These are phyloP conservation scores for Junonia oenone DNA, from an alignment of 2,888 invertebrate genomes.

Conservation along the genomic window DNA sequence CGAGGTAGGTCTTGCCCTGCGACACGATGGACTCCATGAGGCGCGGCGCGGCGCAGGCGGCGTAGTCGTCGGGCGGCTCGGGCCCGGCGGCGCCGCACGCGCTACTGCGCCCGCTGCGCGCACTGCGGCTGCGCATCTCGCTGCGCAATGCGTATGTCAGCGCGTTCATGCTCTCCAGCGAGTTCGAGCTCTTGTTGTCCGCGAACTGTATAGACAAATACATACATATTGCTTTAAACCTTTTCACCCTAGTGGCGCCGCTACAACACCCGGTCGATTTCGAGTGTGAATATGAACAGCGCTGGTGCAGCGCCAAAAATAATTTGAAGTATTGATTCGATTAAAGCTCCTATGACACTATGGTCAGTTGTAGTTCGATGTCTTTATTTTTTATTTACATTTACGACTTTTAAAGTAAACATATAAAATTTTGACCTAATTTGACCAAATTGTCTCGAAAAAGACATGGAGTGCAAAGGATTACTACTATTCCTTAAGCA, in stretches of 20 bases:
- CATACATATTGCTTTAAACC: too few relatives aligned
- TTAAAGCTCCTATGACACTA: too few relatives aligned
- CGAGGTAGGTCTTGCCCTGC: conserved; percentile 66
- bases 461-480: neutral
- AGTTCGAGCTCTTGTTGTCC: conserved; percentile 57
- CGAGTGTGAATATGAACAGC: too few relatives aligned
- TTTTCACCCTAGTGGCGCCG: too few relatives aligned
- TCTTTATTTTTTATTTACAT: too few relatives aligned
- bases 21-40: conserved; percentile 70
- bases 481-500: neutral
- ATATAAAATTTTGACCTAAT: too few relatives aligned
- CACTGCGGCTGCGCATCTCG: conserved; percentile 31
- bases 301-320: too few relatives aligned
- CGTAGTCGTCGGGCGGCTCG: conserved; percentile 38
- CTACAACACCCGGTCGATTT: too few relatives aligned
- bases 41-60: conserved; percentile 45
- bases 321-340: too few relatives aligned
- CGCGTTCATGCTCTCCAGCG: conserved; percentile 53
- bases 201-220: conserved; percentile 45
- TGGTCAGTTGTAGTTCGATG: too few relatives aligned
- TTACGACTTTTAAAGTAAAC: too few relatives aligned
- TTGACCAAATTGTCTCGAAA: too few relatives aligned
- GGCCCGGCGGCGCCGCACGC: conserved; percentile 27
- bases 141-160: conserved; percentile 47
- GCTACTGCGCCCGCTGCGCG: conserved; percentile 35